These are phyloP conservation scores for Tamandua tetradactyla DNA, from an alignment of 2,797 vertebrate genomes.

Conservation along the genomic window DNA sequence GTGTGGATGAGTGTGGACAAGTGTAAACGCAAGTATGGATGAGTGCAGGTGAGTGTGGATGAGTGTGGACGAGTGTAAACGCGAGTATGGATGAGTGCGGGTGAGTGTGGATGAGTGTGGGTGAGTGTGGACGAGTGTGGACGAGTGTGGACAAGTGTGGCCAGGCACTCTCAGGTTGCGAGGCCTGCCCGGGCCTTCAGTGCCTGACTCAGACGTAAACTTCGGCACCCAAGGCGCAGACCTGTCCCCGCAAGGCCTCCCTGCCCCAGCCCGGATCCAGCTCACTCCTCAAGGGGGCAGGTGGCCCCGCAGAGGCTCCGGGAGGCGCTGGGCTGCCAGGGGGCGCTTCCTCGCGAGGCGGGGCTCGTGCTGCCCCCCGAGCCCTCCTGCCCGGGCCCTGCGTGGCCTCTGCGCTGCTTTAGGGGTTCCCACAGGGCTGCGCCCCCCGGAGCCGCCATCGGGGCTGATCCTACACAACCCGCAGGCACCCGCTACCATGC, in stretches of 20 bases:
- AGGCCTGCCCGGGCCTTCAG: neutral
- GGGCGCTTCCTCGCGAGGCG: fast-evolving
- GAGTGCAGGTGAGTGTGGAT: no score
- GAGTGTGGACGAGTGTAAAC: no score
- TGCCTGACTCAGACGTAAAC: neutral
- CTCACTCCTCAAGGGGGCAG: neutral
- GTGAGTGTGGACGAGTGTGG: no score
- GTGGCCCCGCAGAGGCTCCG: neutral
- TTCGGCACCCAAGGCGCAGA: fast-evolving
- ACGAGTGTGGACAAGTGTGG: neutral
- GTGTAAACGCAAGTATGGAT: no score
- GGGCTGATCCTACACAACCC: no score
- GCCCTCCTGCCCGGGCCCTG: neutral
- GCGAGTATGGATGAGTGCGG: no score
- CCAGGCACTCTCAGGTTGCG: neutral
- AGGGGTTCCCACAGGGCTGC: neutral
- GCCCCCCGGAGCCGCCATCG: neutral
- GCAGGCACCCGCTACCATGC: neutral
- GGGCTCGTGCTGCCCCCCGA: neutral
- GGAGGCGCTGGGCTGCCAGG: no score
- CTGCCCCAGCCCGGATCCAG: no score
- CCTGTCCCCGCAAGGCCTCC: neutral
- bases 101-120: no score
- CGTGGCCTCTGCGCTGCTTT: neutral
- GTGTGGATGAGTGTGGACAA: no score